phyloP scores from a whole-genome alignment of 1,140 invertebrate species.

The Calliopsis andreniformis region DNA sequence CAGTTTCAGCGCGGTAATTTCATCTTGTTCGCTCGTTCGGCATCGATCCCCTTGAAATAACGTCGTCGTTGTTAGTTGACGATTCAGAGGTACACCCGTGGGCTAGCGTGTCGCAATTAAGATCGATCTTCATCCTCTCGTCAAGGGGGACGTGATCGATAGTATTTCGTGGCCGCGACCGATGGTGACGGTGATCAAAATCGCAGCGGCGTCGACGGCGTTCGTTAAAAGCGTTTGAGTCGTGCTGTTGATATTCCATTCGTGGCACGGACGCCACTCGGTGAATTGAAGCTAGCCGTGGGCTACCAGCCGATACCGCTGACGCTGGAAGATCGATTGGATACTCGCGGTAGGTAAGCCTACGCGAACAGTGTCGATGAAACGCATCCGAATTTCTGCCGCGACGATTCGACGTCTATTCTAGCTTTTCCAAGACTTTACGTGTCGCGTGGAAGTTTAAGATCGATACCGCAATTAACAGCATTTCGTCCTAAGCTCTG shows the following conservation, averaged over 20 bases:
- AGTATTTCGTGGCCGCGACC: conserved; percentile 20
- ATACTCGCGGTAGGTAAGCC: conserved; percentile 62
- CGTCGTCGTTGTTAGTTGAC: neutral
- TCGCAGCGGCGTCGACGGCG: conserved; percentile 32
- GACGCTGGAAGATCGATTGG: conserved; percentile 68
- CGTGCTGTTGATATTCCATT: conserved; percentile 74
- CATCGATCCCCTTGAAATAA: conserved; percentile 5
- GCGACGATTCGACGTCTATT: conserved; percentile 27
- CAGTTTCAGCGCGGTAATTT: neutral
- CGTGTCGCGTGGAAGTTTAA: neutral
- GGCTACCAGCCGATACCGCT: conserved; percentile 66
- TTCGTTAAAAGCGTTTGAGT: conserved; percentile 75
- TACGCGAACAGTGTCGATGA: conserved; percentile 62
- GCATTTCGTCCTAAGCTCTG: neutral
- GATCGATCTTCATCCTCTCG: conserved; percentile 35
- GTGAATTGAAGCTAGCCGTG: conserved; percentile 64
- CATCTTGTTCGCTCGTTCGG: neutral
- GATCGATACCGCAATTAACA: neutral
- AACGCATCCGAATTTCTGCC: conserved; percentile 49
- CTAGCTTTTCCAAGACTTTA: conserved; percentile 40
- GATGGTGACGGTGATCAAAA: conserved; percentile 45
- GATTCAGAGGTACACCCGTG: neutral
- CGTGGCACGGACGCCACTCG: conserved; percentile 69
- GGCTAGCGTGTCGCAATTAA: neutral
- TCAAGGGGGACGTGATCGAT: conserved; percentile 27